These are phyloP conservation scores for Acanthochromis polyacanthus DNA, from an alignment of 2,113 vertebrate genomes.

Conservation along the genomic window DNA sequence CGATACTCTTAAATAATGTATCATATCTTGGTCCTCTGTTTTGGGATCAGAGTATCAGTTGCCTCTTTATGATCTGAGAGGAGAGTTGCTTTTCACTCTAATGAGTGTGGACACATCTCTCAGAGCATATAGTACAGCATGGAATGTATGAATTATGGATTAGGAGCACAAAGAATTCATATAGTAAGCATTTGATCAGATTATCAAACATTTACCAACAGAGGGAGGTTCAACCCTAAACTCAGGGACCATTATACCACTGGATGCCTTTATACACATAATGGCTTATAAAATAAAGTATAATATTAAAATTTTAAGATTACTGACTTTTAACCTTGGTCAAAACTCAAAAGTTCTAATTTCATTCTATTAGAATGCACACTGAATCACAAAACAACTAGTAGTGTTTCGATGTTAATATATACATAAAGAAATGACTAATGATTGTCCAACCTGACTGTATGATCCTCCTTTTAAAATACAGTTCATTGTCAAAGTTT, in stretches of 20 bases:
- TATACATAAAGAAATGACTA: neutral
- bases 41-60: slow-evolving; percentile 65
- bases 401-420: no score
- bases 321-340: neutral
- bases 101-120: slow-evolving; percentile 60
- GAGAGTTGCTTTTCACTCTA: slow-evolving; percentile 56
- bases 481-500: no score
- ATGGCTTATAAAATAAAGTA: slow-evolving; percentile 6
- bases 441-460: neutral
- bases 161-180: slow-evolving; percentile 65
- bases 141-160: slow-evolving; percentile 74
- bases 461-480: no score
- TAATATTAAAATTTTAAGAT: neutral
- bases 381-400: no score
- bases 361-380: neutral
- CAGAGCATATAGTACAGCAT: slow-evolving; percentile 51
- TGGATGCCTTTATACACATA: slow-evolving; percentile 21
- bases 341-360: neutral
- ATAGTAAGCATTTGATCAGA: slow-evolving; percentile 60
- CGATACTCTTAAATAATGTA: slow-evolving; percentile 83
- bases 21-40: slow-evolving; percentile 64
- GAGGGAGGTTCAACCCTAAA: slow-evolving; percentile 18
- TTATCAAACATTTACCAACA: slow-evolving; percentile 70
- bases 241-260: neutral
- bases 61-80: slow-evolving; percentile 51